These are phyloP conservation scores for Syrphus vitripennis DNA, from an alignment of 2,888 invertebrate species.

Conservation along the genomic window DNA sequence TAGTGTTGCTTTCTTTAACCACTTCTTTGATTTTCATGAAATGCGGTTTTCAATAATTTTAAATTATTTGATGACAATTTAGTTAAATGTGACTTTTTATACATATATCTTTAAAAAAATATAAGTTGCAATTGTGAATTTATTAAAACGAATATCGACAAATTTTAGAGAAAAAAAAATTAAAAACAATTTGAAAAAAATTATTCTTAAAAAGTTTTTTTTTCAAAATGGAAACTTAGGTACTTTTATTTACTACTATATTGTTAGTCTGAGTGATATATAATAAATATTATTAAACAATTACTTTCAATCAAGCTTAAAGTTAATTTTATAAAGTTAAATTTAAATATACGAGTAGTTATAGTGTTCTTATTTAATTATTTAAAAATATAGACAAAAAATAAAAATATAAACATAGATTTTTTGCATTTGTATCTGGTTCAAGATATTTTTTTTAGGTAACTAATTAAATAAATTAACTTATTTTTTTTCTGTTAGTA, in stretches of 20 bases:
- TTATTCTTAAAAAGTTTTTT: background rate
- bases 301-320: background rate
- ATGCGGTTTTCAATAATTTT: background rate
- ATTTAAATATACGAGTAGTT: background rate
- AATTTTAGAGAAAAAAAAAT: background rate
- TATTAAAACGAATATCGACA: background rate
- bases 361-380: background rate
- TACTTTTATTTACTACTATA: background rate
- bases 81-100: slow-evolving; percentile 14
- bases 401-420: background rate
- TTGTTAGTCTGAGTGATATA: background rate
- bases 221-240: background rate
- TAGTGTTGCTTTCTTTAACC: slow-evolving; percentile 38
- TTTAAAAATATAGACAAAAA: background rate
- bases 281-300: background rate
- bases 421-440: slow-evolving; percentile 9
- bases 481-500: background rate
- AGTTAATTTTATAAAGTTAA: background rate
- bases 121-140: slow-evolving; percentile 5
- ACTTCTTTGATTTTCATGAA: slow-evolving; percentile 23
- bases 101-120: background rate
- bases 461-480: background rate
- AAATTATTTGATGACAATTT: slow-evolving; percentile 36
- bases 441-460: background rate
- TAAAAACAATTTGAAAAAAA: background rate